Evolutionary conservation across 2,888 invertebrate genomes (phyloP), one percentile per base, ranked within the genome.

Genomic region (Volucella inflata): DNA sequence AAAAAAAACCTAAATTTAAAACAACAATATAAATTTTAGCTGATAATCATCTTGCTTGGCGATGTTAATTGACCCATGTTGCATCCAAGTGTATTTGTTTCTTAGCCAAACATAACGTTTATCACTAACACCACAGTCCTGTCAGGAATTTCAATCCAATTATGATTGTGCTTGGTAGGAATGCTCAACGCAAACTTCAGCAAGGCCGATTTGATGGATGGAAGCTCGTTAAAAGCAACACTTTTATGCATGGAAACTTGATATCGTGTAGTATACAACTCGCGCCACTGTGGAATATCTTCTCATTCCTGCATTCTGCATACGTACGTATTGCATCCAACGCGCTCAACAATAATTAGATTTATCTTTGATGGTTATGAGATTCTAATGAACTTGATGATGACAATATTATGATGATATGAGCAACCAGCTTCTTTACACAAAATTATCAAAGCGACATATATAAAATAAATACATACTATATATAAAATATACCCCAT

Each of bases 151-250:
- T 74, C 78, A 78, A 78, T 78, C 74, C 83, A 84, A 84, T 71
- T 84, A 78, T 71, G 70, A 72, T 64, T 70, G 51, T 30, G 64
- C 74, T 64, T 57, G 57, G 68, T 57, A 36, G 30, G 57, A 60
- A 30, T 71, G 65, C 70, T 75, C 65, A 64, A 21, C 50, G 17
- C 38, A 50, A 53, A 57, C 57, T 11, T 62, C 36, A 76, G 64
- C 65, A 65, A 30, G 65, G 42, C 60, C 36, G 53, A 65, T 80
- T 71, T 84, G 84, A 84, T 80, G 75, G 84, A 80, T 75, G 44
- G 75, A 71, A 50, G 75, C 80, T 84, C 80, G 80, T 84, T 84
- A 75, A 50, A 46, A 53, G 70, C 71, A 84, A 70, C 65, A 80
- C 55, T 75, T 67, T 71, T 65, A 67, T 80, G 80, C 75, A 71